Evolutionary conservation across 2,888 invertebrate genomes (phyloP).

Genomic region (Eupithecia insigniata): DNA sequence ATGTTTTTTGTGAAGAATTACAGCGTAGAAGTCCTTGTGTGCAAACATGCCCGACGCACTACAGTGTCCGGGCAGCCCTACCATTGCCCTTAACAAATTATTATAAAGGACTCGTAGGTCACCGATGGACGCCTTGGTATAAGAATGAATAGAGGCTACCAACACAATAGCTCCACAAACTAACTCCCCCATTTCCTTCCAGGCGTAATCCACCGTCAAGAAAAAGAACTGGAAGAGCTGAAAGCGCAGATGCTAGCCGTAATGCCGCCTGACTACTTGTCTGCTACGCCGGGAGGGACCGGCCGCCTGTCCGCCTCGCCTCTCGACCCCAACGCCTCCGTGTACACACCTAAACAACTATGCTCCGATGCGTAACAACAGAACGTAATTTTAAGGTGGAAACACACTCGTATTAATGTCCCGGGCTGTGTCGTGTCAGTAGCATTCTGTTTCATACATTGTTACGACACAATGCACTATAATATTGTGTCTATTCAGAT

Average conservation of each 20-base stretch:
- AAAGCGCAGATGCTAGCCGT: slow-evolving; percentile 97
- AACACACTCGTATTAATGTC: not conserved
- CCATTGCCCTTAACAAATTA: too few relatives aligned
- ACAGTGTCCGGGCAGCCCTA: too few relatives aligned
- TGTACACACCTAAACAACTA: slow-evolving; percentile 1
- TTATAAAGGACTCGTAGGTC: too few relatives aligned
- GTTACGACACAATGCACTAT: too few relatives aligned
- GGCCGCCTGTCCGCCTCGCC: slow-evolving; percentile 57
- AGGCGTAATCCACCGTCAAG: slow-evolving; percentile 93
- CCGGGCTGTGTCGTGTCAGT: not conserved
- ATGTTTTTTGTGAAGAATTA: too few relatives aligned
- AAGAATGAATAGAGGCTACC: too few relatives aligned
- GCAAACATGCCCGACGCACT: too few relatives aligned
- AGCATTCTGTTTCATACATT: not conserved
- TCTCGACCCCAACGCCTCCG: slow-evolving; percentile 94
- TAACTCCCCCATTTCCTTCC: slow-evolving; percentile 40
- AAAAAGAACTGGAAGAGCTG: slow-evolving; percentile 95
- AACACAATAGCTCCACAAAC: not conserved
- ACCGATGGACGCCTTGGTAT: too few relatives aligned
- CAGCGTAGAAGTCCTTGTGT: too few relatives aligned
- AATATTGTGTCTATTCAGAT: too few relatives aligned
- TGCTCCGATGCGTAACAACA: not conserved
- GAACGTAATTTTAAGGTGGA: not conserved
- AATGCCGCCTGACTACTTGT: slow-evolving; percentile 88
- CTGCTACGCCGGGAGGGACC: slow-evolving; percentile 48